Evolutionary conservation across 1,140 invertebrate species (phyloP).

Genomic region (Steinernema feltiae): DNA sequence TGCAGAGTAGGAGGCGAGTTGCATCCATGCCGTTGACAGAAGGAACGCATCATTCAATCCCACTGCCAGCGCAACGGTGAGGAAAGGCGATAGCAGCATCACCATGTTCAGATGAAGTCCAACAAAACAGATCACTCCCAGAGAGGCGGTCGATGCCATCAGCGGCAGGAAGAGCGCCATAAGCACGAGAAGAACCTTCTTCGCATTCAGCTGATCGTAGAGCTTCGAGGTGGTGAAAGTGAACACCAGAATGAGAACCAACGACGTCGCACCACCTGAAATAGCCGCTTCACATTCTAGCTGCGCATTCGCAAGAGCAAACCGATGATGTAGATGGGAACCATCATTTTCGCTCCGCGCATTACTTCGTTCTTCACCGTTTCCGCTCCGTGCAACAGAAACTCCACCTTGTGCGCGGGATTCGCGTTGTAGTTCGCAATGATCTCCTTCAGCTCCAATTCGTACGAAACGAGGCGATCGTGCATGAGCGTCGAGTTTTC

Average conservation of each 20-base stretch:
- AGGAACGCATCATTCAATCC: background rate
- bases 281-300: background rate
- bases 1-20: background rate
- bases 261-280: background rate
- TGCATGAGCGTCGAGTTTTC: background rate
- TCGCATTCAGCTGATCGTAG: background rate
- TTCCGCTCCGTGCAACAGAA: background rate
- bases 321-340: background rate
- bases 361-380: background rate
- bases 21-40: background rate
- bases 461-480: background rate
- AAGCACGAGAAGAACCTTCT: background rate
- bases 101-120: background rate
- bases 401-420: background rate
- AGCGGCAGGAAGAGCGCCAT: background rate
- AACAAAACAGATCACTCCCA: background rate
- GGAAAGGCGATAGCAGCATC: background rate
- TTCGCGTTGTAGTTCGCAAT: background rate
- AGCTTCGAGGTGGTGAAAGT: background rate
- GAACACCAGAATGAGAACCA: background rate
- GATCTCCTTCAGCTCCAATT: background rate
- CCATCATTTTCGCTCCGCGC: background rate
- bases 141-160: background rate
- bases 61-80: background rate
- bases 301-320: background rate